Conservation (phyloP, 2,797 vertebrate species). For the Halcyon smyrnensis region DNA sequence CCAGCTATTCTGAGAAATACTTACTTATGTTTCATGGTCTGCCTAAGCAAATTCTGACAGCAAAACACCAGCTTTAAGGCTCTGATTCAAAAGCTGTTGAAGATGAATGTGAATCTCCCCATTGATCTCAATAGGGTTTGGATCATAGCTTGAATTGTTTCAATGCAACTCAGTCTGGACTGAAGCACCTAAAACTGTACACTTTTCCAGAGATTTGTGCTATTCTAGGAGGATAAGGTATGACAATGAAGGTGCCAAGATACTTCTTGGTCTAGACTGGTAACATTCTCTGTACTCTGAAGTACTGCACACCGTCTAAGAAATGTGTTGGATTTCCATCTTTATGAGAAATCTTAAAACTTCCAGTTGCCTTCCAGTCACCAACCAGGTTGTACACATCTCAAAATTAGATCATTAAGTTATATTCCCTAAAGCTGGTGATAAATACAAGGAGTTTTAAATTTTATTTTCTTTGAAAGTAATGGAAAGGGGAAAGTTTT, state of each 20-base stretch:
- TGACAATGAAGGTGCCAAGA: not conserved
- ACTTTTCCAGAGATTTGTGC: not conserved
- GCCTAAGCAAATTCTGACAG: not conserved
- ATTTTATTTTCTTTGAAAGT: not conserved
- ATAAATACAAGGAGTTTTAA: not conserved
- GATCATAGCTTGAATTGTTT: not conserved
- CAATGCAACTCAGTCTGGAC: not conserved
- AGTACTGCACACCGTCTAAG: not conserved
- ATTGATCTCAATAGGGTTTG: not conserved
- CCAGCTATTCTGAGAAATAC: not conserved
- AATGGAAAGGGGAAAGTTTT: not conserved
- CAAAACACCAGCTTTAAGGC: not conserved
- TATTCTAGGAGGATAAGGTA: not conserved
- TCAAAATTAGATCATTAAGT: not conserved
- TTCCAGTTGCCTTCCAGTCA: not conserved
- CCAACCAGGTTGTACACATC: not conserved
- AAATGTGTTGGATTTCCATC: not conserved
- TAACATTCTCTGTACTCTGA: rapidly evolving
- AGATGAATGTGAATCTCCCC: not conserved
- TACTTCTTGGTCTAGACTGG: not conserved
- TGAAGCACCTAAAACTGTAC: not conserved
- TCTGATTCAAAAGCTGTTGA: not conserved
- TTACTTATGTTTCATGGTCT: not conserved
- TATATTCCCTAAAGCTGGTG: not conserved
- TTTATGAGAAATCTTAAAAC: not conserved